Conservation (phyloP, 2,888 invertebrate species). For the Ophraella communa region DNA sequence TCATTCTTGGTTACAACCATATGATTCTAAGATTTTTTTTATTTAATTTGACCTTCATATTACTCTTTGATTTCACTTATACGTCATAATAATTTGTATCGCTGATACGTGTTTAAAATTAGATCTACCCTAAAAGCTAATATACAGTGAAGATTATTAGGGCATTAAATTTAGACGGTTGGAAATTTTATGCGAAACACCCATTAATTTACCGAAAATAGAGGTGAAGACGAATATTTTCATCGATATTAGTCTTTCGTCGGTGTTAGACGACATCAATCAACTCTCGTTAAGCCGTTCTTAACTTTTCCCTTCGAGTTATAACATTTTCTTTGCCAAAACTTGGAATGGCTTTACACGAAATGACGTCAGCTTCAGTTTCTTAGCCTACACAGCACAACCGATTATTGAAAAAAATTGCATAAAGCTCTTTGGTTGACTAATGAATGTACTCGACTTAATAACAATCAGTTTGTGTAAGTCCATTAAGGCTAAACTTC, state of each 20-base stretch:
- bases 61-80: no score
- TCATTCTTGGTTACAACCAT: no score
- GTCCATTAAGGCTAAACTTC: no score
- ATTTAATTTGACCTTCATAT: no score
- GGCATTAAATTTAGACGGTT: no score
- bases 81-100: no score
- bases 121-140: no score
- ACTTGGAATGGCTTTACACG: neutral
- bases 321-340: neutral
- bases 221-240: neutral
- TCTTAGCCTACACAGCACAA: neutral
- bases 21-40: no score
- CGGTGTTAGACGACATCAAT: neutral
- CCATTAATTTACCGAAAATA: neutral
- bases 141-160: no score
- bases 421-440: neutral
- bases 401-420: neutral
- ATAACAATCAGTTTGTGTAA: no score
- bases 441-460: no score
- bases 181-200: neutral
- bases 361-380: neutral
- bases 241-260: conserved; percentile 1
- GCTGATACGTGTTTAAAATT: no score
- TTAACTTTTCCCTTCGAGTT: conserved; percentile 7
- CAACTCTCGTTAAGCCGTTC: conserved; percentile 2